Conservation (phyloP, 2,797 vertebrate genomes). For the Microctenopoma lineatum region DNA sequence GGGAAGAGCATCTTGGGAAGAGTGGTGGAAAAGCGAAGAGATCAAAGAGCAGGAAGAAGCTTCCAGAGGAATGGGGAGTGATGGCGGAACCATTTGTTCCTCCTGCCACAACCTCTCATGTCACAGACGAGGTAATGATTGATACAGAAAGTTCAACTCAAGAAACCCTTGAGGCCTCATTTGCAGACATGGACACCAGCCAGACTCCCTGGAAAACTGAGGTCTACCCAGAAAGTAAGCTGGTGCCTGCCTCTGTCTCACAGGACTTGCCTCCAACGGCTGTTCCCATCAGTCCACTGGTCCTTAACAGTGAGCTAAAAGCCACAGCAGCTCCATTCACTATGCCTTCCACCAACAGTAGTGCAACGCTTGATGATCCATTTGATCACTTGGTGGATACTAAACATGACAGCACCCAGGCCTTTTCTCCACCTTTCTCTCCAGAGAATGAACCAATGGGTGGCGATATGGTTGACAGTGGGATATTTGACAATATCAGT, state of each 20-base stretch:
- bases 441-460: conserved; percentile 29
- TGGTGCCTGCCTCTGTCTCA: conserved; percentile 65
- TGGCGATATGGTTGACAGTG: conserved; percentile 60
- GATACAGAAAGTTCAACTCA: conserved; percentile 49
- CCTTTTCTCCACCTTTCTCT: conserved; percentile 43
- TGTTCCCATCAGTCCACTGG: conserved; percentile 58
- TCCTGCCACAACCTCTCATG: conserved; percentile 35
- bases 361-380: conserved; percentile 28
- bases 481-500: conserved; percentile 62
- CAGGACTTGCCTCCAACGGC: conserved; percentile 66
- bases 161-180: conserved; percentile 36
- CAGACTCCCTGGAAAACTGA: conserved; percentile 56
- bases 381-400: conserved; percentile 69
- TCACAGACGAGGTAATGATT: conserved; percentile 41
- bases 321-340: conserved; percentile 70
- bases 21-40: conserved; percentile 79
- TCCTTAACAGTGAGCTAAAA: conserved; percentile 73
- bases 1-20: conserved; percentile 81
- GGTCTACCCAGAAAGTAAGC: conserved; percentile 50
- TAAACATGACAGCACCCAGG: conserved; percentile 55
- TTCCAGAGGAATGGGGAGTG: conserved; percentile 84
- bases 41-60: conserved; percentile 83
- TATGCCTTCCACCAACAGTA: conserved; percentile 58
- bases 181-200: conserved; percentile 39
- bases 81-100: conserved; percentile 70